Base-by-base conservation (phyloP, 1,140 invertebrate species). In the Chelonus insularis region DNA sequence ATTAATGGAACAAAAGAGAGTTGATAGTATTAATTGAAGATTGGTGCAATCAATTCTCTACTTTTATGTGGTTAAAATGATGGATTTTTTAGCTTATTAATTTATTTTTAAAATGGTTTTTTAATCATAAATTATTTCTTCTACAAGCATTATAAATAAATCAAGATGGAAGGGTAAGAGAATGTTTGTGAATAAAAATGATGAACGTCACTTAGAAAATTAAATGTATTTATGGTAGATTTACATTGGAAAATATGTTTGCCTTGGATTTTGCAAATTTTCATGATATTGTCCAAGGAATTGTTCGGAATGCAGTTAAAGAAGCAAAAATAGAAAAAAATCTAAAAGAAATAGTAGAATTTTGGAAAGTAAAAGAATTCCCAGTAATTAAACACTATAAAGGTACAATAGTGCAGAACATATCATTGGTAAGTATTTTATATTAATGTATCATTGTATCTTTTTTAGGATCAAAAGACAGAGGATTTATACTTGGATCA, bases 211-310 rank as follows among this genome's bases (percentile, higher is more conserved):
- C n/a, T n/a, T n/a, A n/a, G n/a, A n/a, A n/a, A n/a, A n/a, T n/a
- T n/a, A n/a, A n/a, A n/a, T n/a, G n/a, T n/a, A n/a, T n/a, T n/a
- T n/a, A n/a, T n/a, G n/a, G n/a, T 36, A 82, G 80, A 57, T 96
- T 96, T 69, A 96, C 93, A 0, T 79, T 96, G 56, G 89, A 92
- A 60, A 94, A 95, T 69, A 90, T 97, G 86, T 97, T 97, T 79
- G 84, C 88, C 1, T 95, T 97, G 93, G 89, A 96, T 70, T 74
- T 96, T 55, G 88, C 93, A 69, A 86, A 89, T 62, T 93, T 93
- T 71, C 87, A 91, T 73, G 92, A 94, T 0, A 89, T 91, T 8
- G 90, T 87, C 14, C 88, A 93, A 72, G 87, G 89, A 68, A 95
- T 96, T 55, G 89, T 96, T 1, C 92, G 87, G 34, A 90, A 89